Evolutionary conservation across 2,797 vertebrate genomes (phyloP), one percentile per base, ranked within the genome.

Genomic region (Poeciliopsis turneri): DNA sequence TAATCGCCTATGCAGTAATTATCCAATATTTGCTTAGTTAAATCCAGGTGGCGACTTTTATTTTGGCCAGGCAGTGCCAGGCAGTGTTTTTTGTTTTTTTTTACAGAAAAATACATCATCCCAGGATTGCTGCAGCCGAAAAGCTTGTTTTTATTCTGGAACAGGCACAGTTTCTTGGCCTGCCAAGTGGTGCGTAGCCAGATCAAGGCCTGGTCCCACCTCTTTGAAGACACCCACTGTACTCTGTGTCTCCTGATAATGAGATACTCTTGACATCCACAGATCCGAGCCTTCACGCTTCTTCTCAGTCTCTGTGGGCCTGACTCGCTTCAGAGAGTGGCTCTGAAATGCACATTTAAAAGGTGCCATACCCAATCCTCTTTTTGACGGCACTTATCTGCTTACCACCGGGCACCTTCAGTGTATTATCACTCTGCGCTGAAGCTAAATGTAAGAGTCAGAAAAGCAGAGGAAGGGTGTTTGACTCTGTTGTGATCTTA

Each of bases 141-240:
- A 86, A 76, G 86, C 78, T 90, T 82, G 69, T 89, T 91, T 91
- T 88, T 82, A 84, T 90, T 87, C 83, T 79, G 83, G 66, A 77
- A 15, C 68, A 89, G 88, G 80, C 20, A 13, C 79, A 79, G 79
- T 76, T 82, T 81, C 77, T 82, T 41, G 66, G 85, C 83, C 82
- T 89, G 89, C 85, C 89, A 90, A 92, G 86, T 78, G 79, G 76
- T 80, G 77, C 82, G 78, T 55, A 72, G 86, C 88, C 87, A 76
- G 79, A 88, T 85, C 76, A 30, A 2, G 72, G 78, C 84, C 84
- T 25, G 6, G 74, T 55, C 71, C 74, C 77, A 59, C 84, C 72
- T 84, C 87, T 79, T 72, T 80, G 85, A 92, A 92, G 86, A 90
- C 80, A 75, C 66, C 82, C 78, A 88, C 91, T 89, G 90, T 92